Evolutionary conservation across 2,888 invertebrate genomes (phyloP).

Genomic region (Caenorhabditis becei): DNA sequence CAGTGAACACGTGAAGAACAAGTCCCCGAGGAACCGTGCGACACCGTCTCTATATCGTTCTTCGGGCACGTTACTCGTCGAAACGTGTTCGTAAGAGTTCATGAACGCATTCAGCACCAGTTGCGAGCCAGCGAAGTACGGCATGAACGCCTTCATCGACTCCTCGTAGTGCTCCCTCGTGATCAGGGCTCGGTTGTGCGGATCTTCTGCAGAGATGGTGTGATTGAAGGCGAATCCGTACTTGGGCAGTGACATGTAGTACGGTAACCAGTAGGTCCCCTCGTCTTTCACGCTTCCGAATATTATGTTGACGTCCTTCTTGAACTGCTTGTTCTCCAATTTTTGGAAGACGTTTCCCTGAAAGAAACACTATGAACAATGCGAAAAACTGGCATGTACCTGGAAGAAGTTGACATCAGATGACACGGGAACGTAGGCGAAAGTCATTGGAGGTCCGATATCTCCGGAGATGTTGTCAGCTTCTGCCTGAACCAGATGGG

Average conservation of each 20-base stretch:
- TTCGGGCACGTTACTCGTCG: slow-evolving; percentile 58
- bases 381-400: slow-evolving; percentile 41
- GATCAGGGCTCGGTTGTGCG: slow-evolving; percentile 73
- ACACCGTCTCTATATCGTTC: slow-evolving; percentile 77
- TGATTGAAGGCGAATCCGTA: slow-evolving; percentile 81
- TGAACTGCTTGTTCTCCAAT: slow-evolving; percentile 86
- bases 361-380: slow-evolving; percentile 81
- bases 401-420: slow-evolving; percentile 89
- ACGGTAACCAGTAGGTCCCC: slow-evolving; percentile 85
- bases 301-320: slow-evolving; percentile 90
- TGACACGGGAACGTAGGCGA: slow-evolving; percentile 94
- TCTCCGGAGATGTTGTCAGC: slow-evolving; percentile 77
- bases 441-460: slow-evolving; percentile 84
- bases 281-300: slow-evolving; percentile 95
- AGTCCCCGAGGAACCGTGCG: slow-evolving; percentile 89
- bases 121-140: slow-evolving; percentile 79
- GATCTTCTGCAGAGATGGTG: slow-evolving; percentile 79
- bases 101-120: slow-evolving; percentile 79
- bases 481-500: slow-evolving; percentile 85
- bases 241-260: slow-evolving; percentile 73
- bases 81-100: slow-evolving; percentile 77
- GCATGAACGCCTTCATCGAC: slow-evolving; percentile 79
- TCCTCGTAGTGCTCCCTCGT: slow-evolving; percentile 73
- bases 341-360: slow-evolving; percentile 87
- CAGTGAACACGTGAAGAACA: slow-evolving; percentile 94